Conservation (phyloP, 2,113 vertebrate species). For the Vombatus ursinus region DNA sequence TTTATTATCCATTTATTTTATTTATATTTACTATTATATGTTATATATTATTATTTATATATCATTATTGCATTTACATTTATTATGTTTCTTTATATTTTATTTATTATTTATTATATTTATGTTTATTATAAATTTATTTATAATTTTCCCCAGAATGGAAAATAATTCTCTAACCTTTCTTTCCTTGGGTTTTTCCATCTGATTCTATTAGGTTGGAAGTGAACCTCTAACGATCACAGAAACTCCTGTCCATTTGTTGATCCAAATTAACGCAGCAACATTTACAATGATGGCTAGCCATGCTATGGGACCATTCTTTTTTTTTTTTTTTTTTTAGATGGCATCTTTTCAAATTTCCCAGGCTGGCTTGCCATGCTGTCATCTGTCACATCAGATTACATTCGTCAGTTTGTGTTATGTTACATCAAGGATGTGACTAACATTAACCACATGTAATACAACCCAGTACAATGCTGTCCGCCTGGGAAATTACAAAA, state of each 20-base stretch:
- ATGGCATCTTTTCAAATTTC: constrained; percentile 77
- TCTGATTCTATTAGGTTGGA: constrained; percentile 33
- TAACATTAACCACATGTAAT: constrained; percentile 86
- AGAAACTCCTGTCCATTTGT: constrained; percentile 5
- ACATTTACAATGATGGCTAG: constrained; percentile 40
- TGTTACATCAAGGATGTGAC: constrained; percentile 83
- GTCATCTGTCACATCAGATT: constrained; percentile 84
- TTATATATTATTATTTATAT: too few relatives aligned
- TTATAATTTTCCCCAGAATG: constrained; percentile 41
- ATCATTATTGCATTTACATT: too few relatives aligned
- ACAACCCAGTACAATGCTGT: constrained; percentile 71
- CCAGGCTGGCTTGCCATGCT: constrained; percentile 74
- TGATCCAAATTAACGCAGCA: constrained; percentile 26
- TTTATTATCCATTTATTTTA: too few relatives aligned
- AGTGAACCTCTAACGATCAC: constrained; percentile 45
- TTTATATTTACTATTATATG: too few relatives aligned
- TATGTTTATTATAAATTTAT: background rate
- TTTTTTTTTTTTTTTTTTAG: constrained; percentile 35
- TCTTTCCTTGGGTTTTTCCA: background rate
- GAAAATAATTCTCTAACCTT: constrained; percentile 30
- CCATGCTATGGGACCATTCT: constrained; percentile 50
- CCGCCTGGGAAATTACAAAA: constrained; percentile 83
- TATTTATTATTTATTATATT: too few relatives aligned
- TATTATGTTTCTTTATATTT: too few relatives aligned
- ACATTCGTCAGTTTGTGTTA: constrained; percentile 78